Conservation (phyloP, 2,888 invertebrate species). For the Eumerus sabulonum region DNA sequence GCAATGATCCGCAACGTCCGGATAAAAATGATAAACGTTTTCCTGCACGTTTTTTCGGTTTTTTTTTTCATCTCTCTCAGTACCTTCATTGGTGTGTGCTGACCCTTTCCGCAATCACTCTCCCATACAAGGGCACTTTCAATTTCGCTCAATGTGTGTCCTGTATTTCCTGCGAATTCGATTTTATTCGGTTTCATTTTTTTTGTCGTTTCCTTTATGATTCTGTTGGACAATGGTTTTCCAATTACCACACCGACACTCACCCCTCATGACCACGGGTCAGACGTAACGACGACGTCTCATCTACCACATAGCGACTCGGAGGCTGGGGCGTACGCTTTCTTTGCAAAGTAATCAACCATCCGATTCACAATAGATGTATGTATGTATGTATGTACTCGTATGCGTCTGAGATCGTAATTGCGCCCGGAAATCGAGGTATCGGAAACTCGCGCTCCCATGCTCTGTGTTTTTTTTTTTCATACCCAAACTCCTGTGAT, state of each 20-base stretch:
- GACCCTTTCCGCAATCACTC: neutral
- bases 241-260: constrained; percentile 58
- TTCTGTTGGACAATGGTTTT: constrained; percentile 59
- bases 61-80: constrained; percentile 52
- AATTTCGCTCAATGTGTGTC: constrained; percentile 44
- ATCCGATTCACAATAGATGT: neutral
- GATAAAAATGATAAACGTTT: constrained; percentile 66
- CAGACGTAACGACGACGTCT: constrained; percentile 65
- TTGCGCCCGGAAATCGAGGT: constrained; percentile 51
- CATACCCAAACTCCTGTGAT: constrained; percentile 41
- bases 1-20: constrained; percentile 68
- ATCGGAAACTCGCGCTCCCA: constrained; percentile 39
- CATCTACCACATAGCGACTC: constrained; percentile 53
- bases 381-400: constrained; percentile 3
- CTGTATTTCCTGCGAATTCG: constrained; percentile 17
- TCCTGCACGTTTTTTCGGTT: no score
- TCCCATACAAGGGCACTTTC: constrained; percentile 51
- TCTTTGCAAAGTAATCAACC: constrained; percentile 53
- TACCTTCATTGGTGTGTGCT: constrained; percentile 30
- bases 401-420: constrained; percentile 22
- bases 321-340: constrained; percentile 17
- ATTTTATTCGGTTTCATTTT: constrained; percentile 7
- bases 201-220: constrained; percentile 13
- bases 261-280: constrained; percentile 51
- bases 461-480: constrained; percentile 52